Percentiles rank a stretch among this genome's conserved stretches.
These are phyloP conservation scores for Brachynemurus nebulosus DNA, from an alignment of 2,888 invertebrate genomes.

Conservation along the genomic window DNA sequence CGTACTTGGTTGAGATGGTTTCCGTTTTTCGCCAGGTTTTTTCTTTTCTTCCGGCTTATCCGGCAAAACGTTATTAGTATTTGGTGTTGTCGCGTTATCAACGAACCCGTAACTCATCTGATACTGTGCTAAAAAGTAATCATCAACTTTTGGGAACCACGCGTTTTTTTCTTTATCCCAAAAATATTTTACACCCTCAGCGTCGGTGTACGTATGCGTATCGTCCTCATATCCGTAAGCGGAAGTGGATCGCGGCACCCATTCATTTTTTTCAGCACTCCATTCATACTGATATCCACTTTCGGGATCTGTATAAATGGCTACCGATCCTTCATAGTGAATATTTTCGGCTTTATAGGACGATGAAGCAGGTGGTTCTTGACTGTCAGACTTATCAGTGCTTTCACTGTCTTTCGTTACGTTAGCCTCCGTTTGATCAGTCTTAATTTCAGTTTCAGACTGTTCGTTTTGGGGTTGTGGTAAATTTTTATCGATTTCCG, in stretches of 20 bases:
- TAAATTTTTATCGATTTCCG: too few relatives aligned
- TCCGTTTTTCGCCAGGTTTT: conserved; percentile 32
- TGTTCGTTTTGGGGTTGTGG: too few relatives aligned
- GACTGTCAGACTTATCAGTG: too few relatives aligned
- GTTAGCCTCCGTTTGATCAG: too few relatives aligned
- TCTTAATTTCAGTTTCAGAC: too few relatives aligned
- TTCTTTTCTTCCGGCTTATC: conserved; percentile 12
- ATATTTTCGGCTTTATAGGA: conserved; percentile 50
- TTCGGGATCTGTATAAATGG: conserved; percentile 61
- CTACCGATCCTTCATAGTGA: conserved; percentile 53
- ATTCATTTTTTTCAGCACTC: conserved; percentile 44
- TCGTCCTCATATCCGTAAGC: conserved; percentile 60
- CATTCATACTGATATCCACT: conserved; percentile 52
- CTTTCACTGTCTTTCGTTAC: too few relatives aligned
- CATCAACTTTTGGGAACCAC: conserved; percentile 95
- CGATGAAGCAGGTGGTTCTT: too few relatives aligned
- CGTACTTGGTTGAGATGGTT: conserved; percentile 35
- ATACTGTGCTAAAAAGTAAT: conserved; percentile 90
- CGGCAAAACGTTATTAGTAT: conserved; percentile 10
- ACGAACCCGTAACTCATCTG: conserved; percentile 89
- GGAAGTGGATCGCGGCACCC: conserved; percentile 32
- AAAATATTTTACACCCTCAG: conserved; percentile 79
- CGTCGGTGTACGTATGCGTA: conserved; percentile 65
- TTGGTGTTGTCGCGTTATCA: conserved; percentile 36
- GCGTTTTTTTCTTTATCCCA: conserved; percentile 86